Base-by-base conservation (phyloP, 2,113 vertebrate genomes). In the Salvelinus alpinus region DNA sequence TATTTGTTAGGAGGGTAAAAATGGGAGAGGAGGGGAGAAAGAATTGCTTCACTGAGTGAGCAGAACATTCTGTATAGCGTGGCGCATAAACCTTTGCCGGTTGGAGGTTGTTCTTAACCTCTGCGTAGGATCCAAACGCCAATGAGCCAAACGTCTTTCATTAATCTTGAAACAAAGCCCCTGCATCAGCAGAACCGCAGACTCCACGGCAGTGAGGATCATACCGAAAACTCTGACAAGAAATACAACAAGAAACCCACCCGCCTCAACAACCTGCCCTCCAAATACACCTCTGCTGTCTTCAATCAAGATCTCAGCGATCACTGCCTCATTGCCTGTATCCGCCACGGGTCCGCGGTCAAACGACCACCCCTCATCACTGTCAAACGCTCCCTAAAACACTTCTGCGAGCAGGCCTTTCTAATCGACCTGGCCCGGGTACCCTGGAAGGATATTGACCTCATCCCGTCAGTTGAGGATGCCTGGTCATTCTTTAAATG, bases 141-240 rank as follows among this genome's bases (percentile, higher is more conserved):
- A 90, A 78, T 77, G 73, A 80, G 82, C 86, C 84, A 77, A 90
- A 88, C 77, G 73, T 88, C 86, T 87, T 84, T 91, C 87, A 91
- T 93, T 92, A 91, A 91, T 92, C 91, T 86, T 81, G 65, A 83
- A 82, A 86, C 81, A 79, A 84, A 90, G 86, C 81, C 77, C 82
- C 84, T 86, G 80, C 85, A 74, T 92, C 90, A 93, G 91, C 92
- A 90, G 76, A 88, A 89, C 44, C 72, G n/a, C 27, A 68, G 79
- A 84, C 51, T 83, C 72, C 71, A 66, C 29, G 11, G 79, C 84
- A 88, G 73, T 76, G 75, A 87, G 77, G 62, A 64, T 73, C 68
- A 48, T 29, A 48, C 68, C 2, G 9, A 22, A 31, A 68, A 68
- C 66, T 80, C 87, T 85, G 48, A 73, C 25, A 67, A 73, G 64